Conservation (phyloP, 2,113 vertebrate genomes). For the Oreochromis niloticus region DNA sequence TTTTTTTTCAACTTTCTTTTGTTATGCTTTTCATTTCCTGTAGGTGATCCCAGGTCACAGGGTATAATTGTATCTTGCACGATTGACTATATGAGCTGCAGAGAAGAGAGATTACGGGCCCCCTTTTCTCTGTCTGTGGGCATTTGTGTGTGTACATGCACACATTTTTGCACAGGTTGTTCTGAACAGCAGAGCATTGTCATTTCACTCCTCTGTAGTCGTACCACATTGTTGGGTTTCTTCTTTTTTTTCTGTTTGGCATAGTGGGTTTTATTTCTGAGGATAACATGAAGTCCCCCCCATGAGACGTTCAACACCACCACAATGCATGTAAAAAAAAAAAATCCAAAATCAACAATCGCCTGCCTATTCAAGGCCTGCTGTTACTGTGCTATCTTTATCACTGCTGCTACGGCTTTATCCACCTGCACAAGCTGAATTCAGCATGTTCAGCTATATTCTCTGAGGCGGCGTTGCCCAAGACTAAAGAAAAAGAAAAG, state of each 20-base stretch:
- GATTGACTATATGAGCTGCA: slow-evolving; percentile 39
- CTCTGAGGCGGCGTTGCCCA: neutral
- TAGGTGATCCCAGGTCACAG: slow-evolving; percentile 36
- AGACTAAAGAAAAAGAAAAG: neutral
- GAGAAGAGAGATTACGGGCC: neutral
- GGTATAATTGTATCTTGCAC: slow-evolving; percentile 44
- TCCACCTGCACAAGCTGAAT: neutral
- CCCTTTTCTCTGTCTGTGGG: neutral
- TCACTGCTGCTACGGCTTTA: neutral
- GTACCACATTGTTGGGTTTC: neutral
- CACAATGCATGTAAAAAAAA: neutral
- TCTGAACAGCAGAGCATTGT: neutral
- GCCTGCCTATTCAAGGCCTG: neutral
- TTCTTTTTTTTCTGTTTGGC: neutral
- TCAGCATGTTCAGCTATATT: neutral
- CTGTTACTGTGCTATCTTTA: neutral
- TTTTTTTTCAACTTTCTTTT: neutral
- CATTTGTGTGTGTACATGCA: neutral
- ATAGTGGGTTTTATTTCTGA: neutral
- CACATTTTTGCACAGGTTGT: neutral
- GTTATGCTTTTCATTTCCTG: slow-evolving; percentile 56
- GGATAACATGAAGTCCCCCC: neutral
- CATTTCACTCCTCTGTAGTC: neutral
- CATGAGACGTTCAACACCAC: neutral
- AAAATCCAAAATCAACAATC: neutral